These are phyloP conservation scores for Heliocidaris tuberculata DNA, from an alignment of 35 echinoderm and acorn worm genomes.

Conservation along the genomic window DNA sequence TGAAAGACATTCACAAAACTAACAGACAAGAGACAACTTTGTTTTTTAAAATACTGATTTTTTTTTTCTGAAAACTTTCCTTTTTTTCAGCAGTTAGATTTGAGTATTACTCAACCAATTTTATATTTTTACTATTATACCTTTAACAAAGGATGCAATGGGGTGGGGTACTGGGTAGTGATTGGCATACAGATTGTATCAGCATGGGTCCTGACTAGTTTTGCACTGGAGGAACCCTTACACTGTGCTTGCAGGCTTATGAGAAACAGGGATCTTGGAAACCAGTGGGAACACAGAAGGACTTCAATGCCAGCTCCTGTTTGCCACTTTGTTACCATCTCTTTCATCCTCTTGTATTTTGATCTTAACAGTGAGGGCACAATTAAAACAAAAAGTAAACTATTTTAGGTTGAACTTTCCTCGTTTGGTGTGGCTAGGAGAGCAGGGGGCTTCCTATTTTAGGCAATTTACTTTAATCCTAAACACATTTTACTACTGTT, in stretches of 20 bases:
- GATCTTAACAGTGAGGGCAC: neutral
- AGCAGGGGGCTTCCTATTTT: conserved; percentile 38
- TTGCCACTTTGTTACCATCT: neutral
- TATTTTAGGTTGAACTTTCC: conserved; percentile 6
- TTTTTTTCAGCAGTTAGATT: too few species aligned
- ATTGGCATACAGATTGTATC: conserved; percentile 2
- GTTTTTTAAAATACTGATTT: too few species aligned
- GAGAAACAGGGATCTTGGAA: conserved; percentile 15
- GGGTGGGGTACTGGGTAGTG: neutral
- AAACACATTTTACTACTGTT: neutral
- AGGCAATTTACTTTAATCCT: conserved; percentile 9
- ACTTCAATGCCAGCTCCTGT: conserved; percentile 8
- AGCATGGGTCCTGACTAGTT: neutral
- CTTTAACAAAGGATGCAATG: neutral
- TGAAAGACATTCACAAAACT: too few species aligned
- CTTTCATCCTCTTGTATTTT: neutral
- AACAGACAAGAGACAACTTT: too few species aligned
- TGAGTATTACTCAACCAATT: too few species aligned
- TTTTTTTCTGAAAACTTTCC: too few species aligned
- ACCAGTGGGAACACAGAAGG: neutral
- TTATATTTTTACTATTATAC: too few species aligned
- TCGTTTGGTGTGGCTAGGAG: conserved; percentile 4
- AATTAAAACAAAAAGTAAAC: conserved; percentile 19
- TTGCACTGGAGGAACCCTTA: neutral
- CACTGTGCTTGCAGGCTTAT: neutral